Conservation (phyloP, 2,888 invertebrate species). For the Eutolmus rufibarbis region DNA sequence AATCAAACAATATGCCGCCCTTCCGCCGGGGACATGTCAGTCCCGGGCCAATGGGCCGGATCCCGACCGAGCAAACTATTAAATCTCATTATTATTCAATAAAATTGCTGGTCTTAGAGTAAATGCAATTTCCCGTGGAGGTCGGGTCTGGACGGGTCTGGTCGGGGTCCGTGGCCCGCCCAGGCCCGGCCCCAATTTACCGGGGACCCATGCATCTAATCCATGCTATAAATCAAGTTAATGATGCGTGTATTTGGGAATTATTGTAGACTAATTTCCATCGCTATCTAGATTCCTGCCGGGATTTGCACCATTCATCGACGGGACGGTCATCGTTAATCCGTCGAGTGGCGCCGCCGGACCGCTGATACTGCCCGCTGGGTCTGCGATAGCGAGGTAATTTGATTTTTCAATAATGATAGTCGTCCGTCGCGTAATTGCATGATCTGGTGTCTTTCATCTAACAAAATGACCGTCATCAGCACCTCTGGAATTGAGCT, state of each 20-base stretch:
- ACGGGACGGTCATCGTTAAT: constrained; percentile 83
- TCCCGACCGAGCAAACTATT: not conserved
- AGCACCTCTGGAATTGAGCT: constrained; percentile 78
- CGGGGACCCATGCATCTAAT: not conserved
- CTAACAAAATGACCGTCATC: constrained; percentile 27
- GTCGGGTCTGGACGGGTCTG: not conserved
- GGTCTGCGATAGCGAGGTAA: constrained; percentile 65
- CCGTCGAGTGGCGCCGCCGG: constrained; percentile 63
- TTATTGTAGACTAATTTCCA: constrained; percentile 26
- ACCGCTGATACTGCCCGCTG: constrained; percentile 59
- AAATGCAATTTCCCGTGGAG: not conserved
- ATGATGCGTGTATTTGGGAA: constrained; percentile 26
- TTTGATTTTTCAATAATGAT: constrained; percentile 17
- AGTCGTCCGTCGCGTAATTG: not conserved
- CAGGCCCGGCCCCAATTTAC: not conserved
- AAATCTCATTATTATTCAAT: constrained; percentile 12
- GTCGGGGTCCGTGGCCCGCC: not conserved
- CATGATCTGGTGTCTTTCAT: not conserved
- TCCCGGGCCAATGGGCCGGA: not conserved
- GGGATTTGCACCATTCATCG: constrained; percentile 94
- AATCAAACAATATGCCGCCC: not conserved
- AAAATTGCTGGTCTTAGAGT: not conserved
- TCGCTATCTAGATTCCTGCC: constrained; percentile 71
- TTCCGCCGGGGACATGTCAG: not conserved
- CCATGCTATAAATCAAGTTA: constrained; percentile 34